phyloP scores from a whole-genome alignment of 2,888 invertebrate species.

The Petrolisthes cinctipes region DNA sequence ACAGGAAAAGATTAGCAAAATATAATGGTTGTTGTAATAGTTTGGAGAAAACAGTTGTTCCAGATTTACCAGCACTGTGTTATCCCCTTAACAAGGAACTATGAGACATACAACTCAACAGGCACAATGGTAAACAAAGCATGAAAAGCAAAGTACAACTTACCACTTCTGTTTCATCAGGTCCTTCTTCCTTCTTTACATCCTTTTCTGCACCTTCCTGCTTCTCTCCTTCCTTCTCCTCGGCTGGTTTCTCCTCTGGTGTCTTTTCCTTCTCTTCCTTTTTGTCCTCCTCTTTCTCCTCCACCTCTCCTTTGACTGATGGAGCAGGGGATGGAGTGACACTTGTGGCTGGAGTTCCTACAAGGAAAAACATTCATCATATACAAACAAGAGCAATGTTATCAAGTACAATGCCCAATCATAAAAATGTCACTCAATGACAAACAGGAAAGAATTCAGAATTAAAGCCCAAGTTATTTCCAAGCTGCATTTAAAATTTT shows the following conservation, averaged over 20 bases:
- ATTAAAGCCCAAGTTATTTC: not conserved
- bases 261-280: constrained; percentile 66
- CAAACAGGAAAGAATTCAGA: not conserved
- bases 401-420: no score
- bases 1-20: no score
- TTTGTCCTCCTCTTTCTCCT: constrained; percentile 56
- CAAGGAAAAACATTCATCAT: not conserved
- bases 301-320: constrained; percentile 58
- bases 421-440: not conserved
- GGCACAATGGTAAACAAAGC: no score
- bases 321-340: constrained; percentile 57
- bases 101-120: no score
- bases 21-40: no score
- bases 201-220: constrained; percentile 66
- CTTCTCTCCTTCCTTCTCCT: constrained; percentile 65
- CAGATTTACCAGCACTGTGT: no score
- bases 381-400: not conserved
- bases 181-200: constrained; percentile 9
- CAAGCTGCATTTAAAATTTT: not conserved
- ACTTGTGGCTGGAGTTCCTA: constrained; percentile 49
- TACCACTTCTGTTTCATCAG: constrained; percentile 10
- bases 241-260: constrained; percentile 68
- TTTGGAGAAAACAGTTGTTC: no score
- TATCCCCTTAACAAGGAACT: no score
- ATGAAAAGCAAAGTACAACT: constrained; percentile 61